A percentile compares a stretch with the other conserved stretches of the same genome.
Conservation (phyloP, 2,888 invertebrate genomes). For the Idaea straminata region DNA sequence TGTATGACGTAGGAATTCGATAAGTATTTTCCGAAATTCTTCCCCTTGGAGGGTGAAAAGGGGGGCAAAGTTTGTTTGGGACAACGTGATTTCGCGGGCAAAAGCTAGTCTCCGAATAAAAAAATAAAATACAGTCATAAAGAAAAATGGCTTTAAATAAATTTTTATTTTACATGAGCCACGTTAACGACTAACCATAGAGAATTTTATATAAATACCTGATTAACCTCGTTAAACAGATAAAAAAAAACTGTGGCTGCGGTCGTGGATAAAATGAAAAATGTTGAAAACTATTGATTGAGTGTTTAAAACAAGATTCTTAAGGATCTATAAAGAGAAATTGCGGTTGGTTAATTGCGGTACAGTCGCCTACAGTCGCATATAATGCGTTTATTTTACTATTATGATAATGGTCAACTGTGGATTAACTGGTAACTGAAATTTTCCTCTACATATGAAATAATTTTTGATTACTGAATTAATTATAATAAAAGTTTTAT, state of each 20-base stretch:
- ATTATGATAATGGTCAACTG: not conserved
- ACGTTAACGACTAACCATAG: not conserved
- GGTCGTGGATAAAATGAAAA: not conserved
- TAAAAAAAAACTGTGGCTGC: not conserved
- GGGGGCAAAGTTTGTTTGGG: no score
- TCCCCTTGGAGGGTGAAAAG: no score
- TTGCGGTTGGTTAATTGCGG: not conserved
- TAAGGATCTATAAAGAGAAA: not conserved
- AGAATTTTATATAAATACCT: not conserved
- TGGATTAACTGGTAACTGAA: not conserved
- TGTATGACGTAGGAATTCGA: no score
- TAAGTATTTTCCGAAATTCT: no score
- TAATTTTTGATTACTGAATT: no score
- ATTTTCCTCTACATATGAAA: not conserved
- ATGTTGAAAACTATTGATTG: not conserved
- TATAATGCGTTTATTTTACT: not conserved
- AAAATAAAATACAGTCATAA: no score
- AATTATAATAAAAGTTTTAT: no score
- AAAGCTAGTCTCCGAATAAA: no score
- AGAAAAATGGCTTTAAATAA: no score
- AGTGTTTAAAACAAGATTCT: not conserved
- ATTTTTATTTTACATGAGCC: not conserved
- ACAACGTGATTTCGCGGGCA: no score
- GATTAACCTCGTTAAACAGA: not conserved
- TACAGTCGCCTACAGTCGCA: not conserved